These are phyloP conservation scores for Toxostoma redivivum DNA, from an alignment of 2,113 vertebrate genomes.

Conservation along the genomic window DNA sequence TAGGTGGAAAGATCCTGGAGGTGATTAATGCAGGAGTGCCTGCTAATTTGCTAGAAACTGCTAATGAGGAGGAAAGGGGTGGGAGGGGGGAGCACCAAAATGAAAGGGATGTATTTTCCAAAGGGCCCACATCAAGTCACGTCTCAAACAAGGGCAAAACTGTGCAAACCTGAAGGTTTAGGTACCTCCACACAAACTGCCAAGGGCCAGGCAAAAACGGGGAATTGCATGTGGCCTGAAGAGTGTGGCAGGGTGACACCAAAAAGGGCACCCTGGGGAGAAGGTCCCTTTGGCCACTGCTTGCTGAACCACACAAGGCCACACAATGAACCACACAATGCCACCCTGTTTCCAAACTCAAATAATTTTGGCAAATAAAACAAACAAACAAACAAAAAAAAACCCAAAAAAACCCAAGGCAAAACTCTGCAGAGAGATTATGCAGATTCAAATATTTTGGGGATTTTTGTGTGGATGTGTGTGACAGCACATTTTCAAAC, in stretches of 20 bases:
- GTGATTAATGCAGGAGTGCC: background rate
- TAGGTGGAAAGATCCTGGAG: background rate
- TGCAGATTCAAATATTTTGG: conserved; percentile 16
- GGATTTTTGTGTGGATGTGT: conserved; percentile 35
- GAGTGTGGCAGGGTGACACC: background rate
- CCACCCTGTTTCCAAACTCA: background rate
- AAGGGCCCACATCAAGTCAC: background rate
- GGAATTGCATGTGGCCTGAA: too few relatives aligned
- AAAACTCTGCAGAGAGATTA: background rate
- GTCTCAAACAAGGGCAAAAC: background rate
- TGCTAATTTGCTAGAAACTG: background rate
- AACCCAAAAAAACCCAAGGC: background rate
- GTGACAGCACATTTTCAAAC: conserved; percentile 37
- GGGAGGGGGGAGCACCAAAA: background rate
- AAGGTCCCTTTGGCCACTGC: background rate
- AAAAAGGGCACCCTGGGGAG: background rate
- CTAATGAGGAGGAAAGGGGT: background rate
- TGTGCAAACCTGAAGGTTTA: background rate
- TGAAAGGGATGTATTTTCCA: background rate
- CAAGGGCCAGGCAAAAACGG: accelerated
- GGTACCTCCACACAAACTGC: background rate
- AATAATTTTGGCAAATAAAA: background rate
- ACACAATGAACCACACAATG: background rate
- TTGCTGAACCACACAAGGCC: background rate
- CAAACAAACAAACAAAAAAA: too few relatives aligned